A percentile compares a stretch with the other conserved stretches of the same genome.
These are phyloP conservation scores for Nasalis larvatus DNA, from an alignment of 2,113 vertebrate genomes.

Conservation along the genomic window DNA sequence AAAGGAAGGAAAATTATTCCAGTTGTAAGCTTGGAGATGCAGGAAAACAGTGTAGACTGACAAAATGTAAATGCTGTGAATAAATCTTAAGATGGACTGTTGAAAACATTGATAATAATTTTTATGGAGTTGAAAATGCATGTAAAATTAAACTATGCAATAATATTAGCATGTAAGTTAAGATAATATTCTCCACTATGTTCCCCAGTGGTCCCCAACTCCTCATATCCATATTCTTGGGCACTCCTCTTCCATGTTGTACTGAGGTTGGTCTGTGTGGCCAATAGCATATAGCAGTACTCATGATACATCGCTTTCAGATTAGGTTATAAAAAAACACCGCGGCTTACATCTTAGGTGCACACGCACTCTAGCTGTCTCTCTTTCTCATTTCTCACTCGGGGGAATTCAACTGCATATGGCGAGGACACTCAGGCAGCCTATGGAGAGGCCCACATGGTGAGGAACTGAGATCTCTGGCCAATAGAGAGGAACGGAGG, in stretches of 20 bases:
- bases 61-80: background rate
- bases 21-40: background rate
- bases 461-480: background rate
- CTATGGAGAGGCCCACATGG: background rate
- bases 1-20: background rate
- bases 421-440: background rate
- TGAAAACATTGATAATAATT: constrained; percentile 35
- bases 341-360: background rate
- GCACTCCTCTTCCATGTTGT: background rate
- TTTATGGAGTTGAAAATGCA: background rate
- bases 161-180: background rate
- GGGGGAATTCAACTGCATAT: background rate
- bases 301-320: background rate
- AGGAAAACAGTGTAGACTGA: background rate
- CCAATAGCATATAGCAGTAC: background rate
- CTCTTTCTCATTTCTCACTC: background rate
- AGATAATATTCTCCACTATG: background rate
- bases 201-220: background rate
- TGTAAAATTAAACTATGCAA: background rate
- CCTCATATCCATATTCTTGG: background rate
- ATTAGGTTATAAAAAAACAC: background rate
- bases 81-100: background rate
- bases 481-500: background rate
- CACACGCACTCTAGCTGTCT: background rate
- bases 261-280: background rate